Evolutionary conservation across 2,888 invertebrate species (phyloP).

Genomic region (Lymantria dispar): DNA sequence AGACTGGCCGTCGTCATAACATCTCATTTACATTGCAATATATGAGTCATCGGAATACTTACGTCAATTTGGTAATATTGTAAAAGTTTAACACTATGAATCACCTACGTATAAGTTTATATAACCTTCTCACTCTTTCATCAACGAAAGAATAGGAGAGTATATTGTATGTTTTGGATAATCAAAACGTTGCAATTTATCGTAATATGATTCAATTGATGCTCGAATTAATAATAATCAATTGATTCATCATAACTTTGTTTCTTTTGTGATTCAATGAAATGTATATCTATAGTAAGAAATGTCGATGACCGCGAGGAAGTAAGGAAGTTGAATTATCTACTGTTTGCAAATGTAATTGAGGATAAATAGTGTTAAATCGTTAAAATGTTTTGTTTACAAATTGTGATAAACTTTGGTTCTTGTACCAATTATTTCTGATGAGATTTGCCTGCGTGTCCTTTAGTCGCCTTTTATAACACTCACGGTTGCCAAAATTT

Average conservation of each 20-base stretch:
- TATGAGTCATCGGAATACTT: constrained; percentile 34
- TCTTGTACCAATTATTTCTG: too few species aligned
- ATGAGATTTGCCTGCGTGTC: too few species aligned
- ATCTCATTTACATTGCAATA: constrained; percentile 19
- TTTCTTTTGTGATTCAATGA: constrained; percentile 1
- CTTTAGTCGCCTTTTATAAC: too few species aligned
- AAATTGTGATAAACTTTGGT: too few species aligned
- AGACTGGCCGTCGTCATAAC: constrained; percentile 12
- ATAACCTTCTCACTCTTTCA: constrained; percentile 6
- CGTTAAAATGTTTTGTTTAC: too few species aligned
- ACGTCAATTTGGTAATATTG: constrained; percentile 59
- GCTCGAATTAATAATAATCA: background rate
- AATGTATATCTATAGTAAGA: constrained; percentile 9
- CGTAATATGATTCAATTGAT: constrained; percentile 1
- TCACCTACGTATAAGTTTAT: constrained; percentile 27
- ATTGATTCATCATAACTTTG: constrained; percentile 1
- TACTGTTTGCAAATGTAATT: background rate
- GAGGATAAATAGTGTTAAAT: background rate
- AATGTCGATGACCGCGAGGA: constrained; percentile 12
- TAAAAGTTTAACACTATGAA: constrained; percentile 38
- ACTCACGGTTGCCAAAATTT: too few species aligned
- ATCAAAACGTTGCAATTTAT: background rate
- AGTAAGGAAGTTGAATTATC: constrained; percentile 2
- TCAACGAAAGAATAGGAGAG: constrained; percentile 5
- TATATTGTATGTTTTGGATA: constrained; percentile 2